Evolutionary conservation across 2,113 vertebrate species (phyloP), one percentile per base, ranked within the genome.

Genomic region (Gobio gobio): DNA sequence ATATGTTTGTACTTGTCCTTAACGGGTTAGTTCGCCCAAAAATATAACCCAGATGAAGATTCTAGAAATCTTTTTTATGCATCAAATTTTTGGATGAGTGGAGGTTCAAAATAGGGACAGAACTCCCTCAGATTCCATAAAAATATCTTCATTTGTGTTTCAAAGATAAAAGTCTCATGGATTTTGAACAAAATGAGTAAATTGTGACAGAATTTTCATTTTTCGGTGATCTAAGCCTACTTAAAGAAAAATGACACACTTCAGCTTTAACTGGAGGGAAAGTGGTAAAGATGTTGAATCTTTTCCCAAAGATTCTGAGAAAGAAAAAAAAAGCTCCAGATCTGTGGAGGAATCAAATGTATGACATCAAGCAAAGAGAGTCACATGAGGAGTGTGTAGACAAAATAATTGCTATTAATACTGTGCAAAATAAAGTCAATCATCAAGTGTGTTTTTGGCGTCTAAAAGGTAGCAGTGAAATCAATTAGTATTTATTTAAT

Each of bases 361-460:
- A 10, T 49, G 29, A 83, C 74, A 78, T 49, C 80, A 78, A 68
- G 75, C 51, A 84, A 76, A 87, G 0, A 82, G 43, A 80, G 47
- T 51, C 18, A 40, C 36, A 61, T 80, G 54, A 87, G 82, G 82
- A 87, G 70, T 85, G 63, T 87, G 83, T 72, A 88, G 84, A 89
- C 78, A 85, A 66, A 90, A 85, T 72, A 2, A 74, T 16, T 14
- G 0, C 12, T 26, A 8, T 20, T 7, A 54, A 54, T 20, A 7
- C 22, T 24, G 4, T 45, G 43, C 10, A 26, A 14, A 54, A 76
- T 76, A 76, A 75, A 72, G 36, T 10, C 14, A 33, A 43, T 43
- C 72, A 16, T 7, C n/a, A 49, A 74, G n/a, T 74, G n/a, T 7
- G 22, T 26, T 47, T 74, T n/a, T 74, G n/a, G n/a, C 24, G 2